A percentile compares a stretch with the other conserved stretches of the same genome.
Conservation (phyloP, 2,113 vertebrate species). For the Rana temporaria region DNA sequence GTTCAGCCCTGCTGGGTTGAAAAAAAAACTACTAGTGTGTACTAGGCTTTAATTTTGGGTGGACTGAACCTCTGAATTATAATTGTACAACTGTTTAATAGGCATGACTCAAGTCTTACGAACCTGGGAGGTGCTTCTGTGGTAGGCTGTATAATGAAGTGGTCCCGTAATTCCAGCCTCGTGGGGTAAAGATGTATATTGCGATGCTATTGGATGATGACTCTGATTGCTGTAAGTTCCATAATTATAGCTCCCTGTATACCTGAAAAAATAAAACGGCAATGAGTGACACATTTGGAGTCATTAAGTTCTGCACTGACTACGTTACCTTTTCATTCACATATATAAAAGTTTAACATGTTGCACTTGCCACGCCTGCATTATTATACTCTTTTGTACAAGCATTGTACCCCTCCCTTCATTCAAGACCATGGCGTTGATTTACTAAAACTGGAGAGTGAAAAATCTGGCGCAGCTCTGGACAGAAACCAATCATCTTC, state of each 20-base stretch:
- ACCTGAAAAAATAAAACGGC: conserved; percentile 70
- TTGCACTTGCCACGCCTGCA: too few relatives aligned
- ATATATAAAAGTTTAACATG: not conserved
- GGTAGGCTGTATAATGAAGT: conserved; percentile 94
- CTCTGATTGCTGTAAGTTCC: conserved; percentile 95
- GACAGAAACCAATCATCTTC: too few relatives aligned
- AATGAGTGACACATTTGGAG: not conserved
- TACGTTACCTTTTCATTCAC: too few relatives aligned
- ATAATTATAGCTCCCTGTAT: conserved; percentile 95
- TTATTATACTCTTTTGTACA: too few relatives aligned
- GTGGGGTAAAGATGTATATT: conserved; percentile 90
- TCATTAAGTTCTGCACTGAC: too few relatives aligned
- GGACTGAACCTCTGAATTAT: not conserved
- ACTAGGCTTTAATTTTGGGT: not conserved
- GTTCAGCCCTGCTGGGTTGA: too few relatives aligned
- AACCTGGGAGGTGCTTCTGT: conserved; percentile 93
- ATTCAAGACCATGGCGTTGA: too few relatives aligned
- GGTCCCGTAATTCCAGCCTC: conserved; percentile 88
- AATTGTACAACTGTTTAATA: not conserved
- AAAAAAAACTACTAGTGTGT: too few relatives aligned
- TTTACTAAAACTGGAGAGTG: too few relatives aligned
- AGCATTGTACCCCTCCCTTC: too few relatives aligned
- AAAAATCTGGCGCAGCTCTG: too few relatives aligned
- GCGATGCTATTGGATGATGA: conserved; percentile 91
- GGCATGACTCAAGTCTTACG: conserved; percentile 53